Evolutionary conservation across 2,113 vertebrate genomes (phyloP).

Genomic region (Aptenodytes patagonicus): DNA sequence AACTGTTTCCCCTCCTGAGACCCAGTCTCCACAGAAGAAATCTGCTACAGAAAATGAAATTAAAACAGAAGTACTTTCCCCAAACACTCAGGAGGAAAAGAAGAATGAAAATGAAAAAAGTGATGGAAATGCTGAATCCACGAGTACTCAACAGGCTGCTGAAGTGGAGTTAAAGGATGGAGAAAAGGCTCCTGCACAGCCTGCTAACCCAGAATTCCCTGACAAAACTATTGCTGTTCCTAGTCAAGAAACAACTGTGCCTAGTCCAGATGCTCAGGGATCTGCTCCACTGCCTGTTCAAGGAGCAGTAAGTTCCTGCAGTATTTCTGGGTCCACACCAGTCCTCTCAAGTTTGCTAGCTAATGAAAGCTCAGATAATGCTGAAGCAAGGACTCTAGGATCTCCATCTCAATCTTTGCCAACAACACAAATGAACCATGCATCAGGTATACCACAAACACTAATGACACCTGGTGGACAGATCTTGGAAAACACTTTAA

Average conservation of each 20-base stretch:
- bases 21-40: slow-evolving; percentile 66
- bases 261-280: slow-evolving; percentile 57
- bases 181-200: slow-evolving; percentile 24
- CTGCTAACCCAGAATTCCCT: slow-evolving; percentile 36
- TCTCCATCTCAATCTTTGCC: slow-evolving; percentile 76
- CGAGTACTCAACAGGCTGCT: slow-evolving; percentile 63
- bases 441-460: slow-evolving; percentile 68
- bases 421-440: slow-evolving; percentile 72
- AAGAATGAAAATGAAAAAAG: slow-evolving; percentile 71
- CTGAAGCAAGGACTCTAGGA: slow-evolving; percentile 73
- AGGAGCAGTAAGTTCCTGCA: slow-evolving; percentile 64
- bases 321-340: slow-evolving; percentile 73
- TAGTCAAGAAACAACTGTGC: slow-evolving; percentile 52
- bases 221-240: slow-evolving; percentile 48
- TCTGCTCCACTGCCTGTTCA: slow-evolving; percentile 55
- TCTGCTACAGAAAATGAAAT: slow-evolving; percentile 51
- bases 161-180: slow-evolving; percentile 74
- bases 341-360: slow-evolving; percentile 88
- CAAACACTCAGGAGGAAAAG: slow-evolving; percentile 62
- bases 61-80: slow-evolving; percentile 76
- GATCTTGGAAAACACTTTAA: slow-evolving; percentile 71
- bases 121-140: slow-evolving; percentile 38
- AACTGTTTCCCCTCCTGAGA: slow-evolving; percentile 28
- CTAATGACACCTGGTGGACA: slow-evolving; percentile 72
- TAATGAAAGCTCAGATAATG: slow-evolving; percentile 79